Conservation (phyloP, 2,113 vertebrate species). For the Calidris pugnax region DNA sequence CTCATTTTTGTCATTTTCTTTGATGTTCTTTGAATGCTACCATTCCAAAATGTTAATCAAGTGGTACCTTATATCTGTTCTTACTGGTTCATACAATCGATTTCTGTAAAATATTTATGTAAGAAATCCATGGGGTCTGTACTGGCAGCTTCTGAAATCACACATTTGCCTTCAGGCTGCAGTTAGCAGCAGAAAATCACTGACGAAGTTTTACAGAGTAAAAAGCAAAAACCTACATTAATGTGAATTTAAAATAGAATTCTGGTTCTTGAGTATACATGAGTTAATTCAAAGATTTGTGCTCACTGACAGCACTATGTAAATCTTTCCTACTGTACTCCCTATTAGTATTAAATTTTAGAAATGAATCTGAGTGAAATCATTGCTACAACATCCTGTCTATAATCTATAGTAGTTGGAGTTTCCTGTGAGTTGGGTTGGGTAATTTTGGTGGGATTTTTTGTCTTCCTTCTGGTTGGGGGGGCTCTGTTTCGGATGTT, state of each 20-base stretch:
- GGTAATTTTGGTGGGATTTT: accelerated
- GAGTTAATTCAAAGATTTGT: neutral
- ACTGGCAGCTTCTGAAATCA: neutral
- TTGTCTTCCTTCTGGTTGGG: no score
- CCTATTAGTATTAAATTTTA: neutral
- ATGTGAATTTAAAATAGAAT: neutral
- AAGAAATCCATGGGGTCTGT: neutral
- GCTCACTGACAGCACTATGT: neutral
- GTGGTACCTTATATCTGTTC: neutral
- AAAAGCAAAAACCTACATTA: neutral
- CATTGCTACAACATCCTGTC: neutral
- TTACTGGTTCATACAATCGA: neutral
- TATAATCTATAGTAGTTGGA: neutral
- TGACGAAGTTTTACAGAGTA: neutral
- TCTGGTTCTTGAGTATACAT: neutral
- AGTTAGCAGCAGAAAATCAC: neutral
- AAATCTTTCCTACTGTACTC: neutral
- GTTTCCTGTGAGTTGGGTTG: neutral
- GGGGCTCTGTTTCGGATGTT: neutral
- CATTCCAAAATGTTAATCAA: neutral
- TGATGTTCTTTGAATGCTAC: neutral
- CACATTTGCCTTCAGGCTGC: neutral
- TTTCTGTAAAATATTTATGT: neutral
- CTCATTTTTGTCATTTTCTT: neutral
- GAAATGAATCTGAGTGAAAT: neutral